Conservation (phyloP, 2,888 invertebrate species). For the Dryococelus australis region DNA sequence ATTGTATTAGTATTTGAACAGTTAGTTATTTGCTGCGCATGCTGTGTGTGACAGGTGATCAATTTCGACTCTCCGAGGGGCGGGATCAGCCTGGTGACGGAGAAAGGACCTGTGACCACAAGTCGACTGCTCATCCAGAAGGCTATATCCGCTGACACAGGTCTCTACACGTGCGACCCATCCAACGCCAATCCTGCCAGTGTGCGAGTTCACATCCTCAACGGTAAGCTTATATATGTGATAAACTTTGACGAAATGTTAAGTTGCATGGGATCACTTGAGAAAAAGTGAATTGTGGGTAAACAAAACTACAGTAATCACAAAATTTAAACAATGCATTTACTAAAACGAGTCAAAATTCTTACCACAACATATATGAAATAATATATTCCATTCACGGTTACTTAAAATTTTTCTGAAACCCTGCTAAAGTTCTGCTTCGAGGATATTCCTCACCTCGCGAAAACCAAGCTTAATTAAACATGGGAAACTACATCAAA, state of each 20-base stretch:
- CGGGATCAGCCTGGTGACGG: conserved; percentile 86
- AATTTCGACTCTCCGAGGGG: conserved; percentile 91
- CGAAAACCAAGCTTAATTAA: too few species aligned
- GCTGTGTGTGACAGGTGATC: conserved; percentile 68
- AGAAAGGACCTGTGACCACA: conserved; percentile 83
- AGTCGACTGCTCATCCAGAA: conserved; percentile 84
- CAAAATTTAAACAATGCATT: too few species aligned
- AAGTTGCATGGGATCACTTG: neutral
- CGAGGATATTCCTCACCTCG: too few species aligned
- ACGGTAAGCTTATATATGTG: conserved; percentile 72
- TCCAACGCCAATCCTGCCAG: conserved; percentile 82
- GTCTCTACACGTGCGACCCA: conserved; percentile 83
- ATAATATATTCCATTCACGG: too few species aligned
- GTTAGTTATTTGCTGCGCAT: too few species aligned
- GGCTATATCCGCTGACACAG: conserved; percentile 80
- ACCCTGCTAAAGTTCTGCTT: too few species aligned
- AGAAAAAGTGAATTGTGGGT: neutral
- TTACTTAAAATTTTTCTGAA: too few species aligned
- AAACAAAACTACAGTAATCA: too few species aligned
- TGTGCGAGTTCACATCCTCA: conserved; percentile 84
- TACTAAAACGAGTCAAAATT: too few species aligned
- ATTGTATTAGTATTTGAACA: too few species aligned
- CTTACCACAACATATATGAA: too few species aligned
- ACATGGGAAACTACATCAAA: too few species aligned
- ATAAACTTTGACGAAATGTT: neutral